Evolutionary conservation across 1,140 invertebrate genomes (phyloP).

Genomic region (Anastatus disparis): DNA sequence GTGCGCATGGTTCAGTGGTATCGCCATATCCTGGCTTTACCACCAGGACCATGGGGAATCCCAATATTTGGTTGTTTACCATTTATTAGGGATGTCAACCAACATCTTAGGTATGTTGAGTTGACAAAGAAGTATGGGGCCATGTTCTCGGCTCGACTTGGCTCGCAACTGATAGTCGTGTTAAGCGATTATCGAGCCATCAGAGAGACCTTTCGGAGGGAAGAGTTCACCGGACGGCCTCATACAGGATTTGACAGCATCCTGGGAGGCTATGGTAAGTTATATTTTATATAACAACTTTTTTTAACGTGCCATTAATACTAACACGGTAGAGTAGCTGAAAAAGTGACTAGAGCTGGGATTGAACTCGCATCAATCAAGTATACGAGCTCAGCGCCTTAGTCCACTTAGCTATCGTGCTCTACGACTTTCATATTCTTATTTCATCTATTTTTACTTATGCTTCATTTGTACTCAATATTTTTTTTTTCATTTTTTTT

Average conservation of each 20-base stretch:
- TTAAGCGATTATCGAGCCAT: constrained; percentile 87
- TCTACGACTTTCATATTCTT: too few species aligned
- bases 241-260: constrained; percentile 85
- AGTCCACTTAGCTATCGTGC: too few species aligned
- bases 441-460: too few species aligned
- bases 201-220: constrained; percentile 82
- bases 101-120: constrained; percentile 81
- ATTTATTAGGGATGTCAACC: constrained; percentile 78
- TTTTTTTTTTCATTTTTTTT: too few species aligned
- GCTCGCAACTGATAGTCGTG: constrained; percentile 84
- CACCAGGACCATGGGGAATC: constrained; percentile 86
- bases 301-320: too few species aligned
- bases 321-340: too few species aligned
- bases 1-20: constrained; percentile 68
- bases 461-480: too few species aligned
- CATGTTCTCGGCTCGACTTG: constrained; percentile 83
- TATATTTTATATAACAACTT: too few species aligned
- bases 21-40: constrained; percentile 71
- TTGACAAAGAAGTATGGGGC: constrained; percentile 81
- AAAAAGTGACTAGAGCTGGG: too few species aligned
- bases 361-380: too few species aligned
- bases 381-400: too few species aligned
- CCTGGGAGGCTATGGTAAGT: constrained; percentile 90
- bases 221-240: constrained; percentile 88
- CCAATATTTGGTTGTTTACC: constrained; percentile 85